A percentile compares a stretch with the other conserved stretches of the same genome.
Conservation (phyloP, 2,888 invertebrate genomes). For the Kryphioiulus occultus region DNA sequence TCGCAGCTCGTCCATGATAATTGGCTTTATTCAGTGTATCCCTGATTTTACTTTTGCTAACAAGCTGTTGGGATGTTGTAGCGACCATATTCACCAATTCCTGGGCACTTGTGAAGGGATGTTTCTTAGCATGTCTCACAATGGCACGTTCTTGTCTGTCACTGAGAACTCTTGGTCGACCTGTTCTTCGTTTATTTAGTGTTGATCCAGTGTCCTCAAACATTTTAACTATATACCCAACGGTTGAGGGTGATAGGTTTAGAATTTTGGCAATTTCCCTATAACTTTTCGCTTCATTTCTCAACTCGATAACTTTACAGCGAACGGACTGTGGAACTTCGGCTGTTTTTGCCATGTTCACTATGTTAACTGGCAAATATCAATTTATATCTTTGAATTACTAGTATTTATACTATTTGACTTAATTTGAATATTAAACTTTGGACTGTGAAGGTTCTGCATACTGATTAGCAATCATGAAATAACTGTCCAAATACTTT, state of each 20-base stretch:
- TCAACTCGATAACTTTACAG: not conserved
- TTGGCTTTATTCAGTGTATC: not conserved
- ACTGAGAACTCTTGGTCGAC: not conserved
- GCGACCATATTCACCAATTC: conserved; percentile 6
- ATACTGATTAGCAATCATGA: no score
- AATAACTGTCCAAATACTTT: no score
- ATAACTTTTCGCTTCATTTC: not conserved
- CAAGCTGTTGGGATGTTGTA: not conserved
- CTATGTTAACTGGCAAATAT: not conserved
- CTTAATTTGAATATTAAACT: no score
- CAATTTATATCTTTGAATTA: not conserved
- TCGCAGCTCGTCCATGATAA: not conserved
- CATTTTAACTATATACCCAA: not conserved
- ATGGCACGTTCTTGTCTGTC: not conserved
- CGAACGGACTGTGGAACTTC: not conserved
- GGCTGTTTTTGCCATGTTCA: not conserved
- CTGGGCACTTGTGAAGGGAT: conserved; percentile 33
- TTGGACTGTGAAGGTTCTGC: no score
- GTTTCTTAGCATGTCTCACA: not conserved
- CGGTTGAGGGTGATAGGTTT: not conserved
- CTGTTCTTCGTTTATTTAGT: not conserved
- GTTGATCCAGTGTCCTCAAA: not conserved
- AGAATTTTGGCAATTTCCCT: conserved; percentile 12
- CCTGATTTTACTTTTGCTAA: not conserved
- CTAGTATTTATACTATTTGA: no score